Percentiles rank a stretch among this genome's conserved stretches.
phyloP scores from a whole-genome alignment of 2,113 vertebrate species.

The Propithecus coquereli region DNA sequence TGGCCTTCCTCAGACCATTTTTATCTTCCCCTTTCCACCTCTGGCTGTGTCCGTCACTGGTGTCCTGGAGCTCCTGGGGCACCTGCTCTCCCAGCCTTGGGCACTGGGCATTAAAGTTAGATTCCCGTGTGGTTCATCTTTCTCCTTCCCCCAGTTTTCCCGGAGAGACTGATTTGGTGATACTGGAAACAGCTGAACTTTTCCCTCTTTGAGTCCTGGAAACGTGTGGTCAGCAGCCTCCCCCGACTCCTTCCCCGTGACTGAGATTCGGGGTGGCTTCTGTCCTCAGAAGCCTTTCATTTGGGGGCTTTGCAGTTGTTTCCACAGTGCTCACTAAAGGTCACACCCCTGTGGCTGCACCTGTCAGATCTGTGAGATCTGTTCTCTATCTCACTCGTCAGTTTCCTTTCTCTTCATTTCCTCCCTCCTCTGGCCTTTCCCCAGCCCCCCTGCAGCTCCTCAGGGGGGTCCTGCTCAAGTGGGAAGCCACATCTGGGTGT shows the following conservation, averaged over 20 bases:
- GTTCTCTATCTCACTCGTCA: slow-evolving; percentile 12
- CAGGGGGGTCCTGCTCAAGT: background rate
- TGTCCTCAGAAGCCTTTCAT: background rate
- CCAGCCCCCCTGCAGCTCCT: background rate
- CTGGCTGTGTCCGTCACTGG: background rate
- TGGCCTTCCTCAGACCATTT: background rate
- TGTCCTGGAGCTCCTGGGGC: background rate
- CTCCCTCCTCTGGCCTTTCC: slow-evolving; percentile 35
- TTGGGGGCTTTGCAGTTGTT: background rate
- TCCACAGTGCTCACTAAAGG: slow-evolving; percentile 42
- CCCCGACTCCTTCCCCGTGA: background rate
- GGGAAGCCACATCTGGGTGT: background rate
- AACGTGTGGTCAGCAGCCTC: background rate
- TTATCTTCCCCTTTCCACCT: background rate
- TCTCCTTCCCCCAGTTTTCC: background rate
- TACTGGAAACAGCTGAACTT: background rate
- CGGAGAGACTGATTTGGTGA: background rate
- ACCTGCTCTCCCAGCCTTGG: background rate
- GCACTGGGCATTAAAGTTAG: background rate
- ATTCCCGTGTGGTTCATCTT: background rate
- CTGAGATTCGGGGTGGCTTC: background rate
- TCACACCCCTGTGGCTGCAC: slow-evolving; percentile 51
- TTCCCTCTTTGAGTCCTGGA: background rate
- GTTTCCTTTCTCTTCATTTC: slow-evolving; percentile 70
- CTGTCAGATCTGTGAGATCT: slow-evolving; percentile 23